phyloP scores from a whole-genome alignment of 2,113 vertebrate species.

The Cyphomyrus plagiostoma region DNA sequence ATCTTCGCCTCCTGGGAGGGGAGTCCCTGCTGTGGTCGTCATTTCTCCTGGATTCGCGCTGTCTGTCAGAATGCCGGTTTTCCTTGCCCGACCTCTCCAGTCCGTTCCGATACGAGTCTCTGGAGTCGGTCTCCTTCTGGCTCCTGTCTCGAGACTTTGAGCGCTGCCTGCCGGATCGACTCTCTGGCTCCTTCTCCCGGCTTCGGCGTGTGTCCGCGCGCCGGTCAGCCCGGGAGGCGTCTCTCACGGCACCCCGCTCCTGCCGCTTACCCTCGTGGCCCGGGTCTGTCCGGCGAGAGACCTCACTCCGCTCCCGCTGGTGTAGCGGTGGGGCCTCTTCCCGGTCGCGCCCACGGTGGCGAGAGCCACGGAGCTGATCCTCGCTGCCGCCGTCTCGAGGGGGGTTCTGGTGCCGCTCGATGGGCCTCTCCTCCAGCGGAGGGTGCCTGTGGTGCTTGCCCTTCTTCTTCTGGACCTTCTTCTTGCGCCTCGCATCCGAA shows the following conservation, averaged over 20 bases:
- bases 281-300: constrained; percentile 35
- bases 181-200: constrained; percentile 49
- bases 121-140: constrained; percentile 41
- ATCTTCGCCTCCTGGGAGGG: constrained; percentile 61
- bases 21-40: constrained; percentile 52
- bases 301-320: constrained; percentile 35
- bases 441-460: constrained; percentile 48
- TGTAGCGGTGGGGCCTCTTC: constrained; percentile 10
- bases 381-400: constrained; percentile 38
- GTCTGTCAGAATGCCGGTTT: constrained; percentile 50
- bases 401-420: constrained; percentile 49
- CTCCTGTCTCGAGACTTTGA: constrained; percentile 61
- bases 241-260: constrained; percentile 52
- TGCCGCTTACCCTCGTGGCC: constrained; percentile 49
- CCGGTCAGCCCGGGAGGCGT: constrained; percentile 53
- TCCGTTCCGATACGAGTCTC: constrained; percentile 55
- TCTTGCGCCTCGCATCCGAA: constrained; percentile 55
- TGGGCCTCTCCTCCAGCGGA: constrained; percentile 43
- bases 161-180: constrained; percentile 49
- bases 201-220: constrained; percentile 48
- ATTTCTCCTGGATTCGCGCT: constrained; percentile 52
- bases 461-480: constrained; percentile 50
- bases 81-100: constrained; percentile 51
- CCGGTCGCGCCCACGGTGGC: not conserved
- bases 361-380: not conserved